Evolutionary conservation across 2,113 vertebrate species (phyloP).

Genomic region (Perca schrenkii): DNA sequence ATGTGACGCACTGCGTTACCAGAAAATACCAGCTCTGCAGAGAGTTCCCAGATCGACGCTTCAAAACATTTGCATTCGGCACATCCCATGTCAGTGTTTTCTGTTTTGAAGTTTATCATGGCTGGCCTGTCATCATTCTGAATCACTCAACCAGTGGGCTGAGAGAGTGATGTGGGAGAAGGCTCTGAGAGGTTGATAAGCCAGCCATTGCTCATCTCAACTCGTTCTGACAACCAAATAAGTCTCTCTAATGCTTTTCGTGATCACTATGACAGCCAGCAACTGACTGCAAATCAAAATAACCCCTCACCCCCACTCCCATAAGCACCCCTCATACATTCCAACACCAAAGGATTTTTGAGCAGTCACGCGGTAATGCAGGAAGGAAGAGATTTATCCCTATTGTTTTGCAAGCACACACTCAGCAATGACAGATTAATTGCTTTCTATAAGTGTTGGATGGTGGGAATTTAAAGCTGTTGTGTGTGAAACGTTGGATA

Average conservation of each 20-base stretch:
- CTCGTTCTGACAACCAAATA: conserved; percentile 33
- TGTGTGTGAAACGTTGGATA: neutral
- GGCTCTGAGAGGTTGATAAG: conserved; percentile 10
- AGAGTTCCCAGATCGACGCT: neutral
- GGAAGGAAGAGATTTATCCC: conserved; percentile 31
- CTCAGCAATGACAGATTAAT: conserved; percentile 35
- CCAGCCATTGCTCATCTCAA: conserved; percentile 12
- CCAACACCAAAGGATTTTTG: conserved; percentile 27
- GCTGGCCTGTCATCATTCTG: conserved; percentile 12
- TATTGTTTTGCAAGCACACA: conserved; percentile 25
- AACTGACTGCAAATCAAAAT: conserved; percentile 43
- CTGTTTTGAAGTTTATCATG: neutral
- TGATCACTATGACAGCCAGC: conserved; percentile 51
- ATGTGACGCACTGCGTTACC: too few species aligned
- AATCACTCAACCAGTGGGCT: conserved; percentile 1
- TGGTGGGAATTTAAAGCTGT: conserved; percentile 15
- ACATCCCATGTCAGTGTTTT: neutral
- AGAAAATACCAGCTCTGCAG: neutral
- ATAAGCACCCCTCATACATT: conserved; percentile 12
- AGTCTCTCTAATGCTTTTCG: conserved; percentile 14
- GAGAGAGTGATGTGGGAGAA: conserved; percentile 9
- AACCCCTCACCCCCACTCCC: neutral
- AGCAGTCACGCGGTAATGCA: conserved; percentile 38
- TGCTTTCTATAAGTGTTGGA: conserved; percentile 3
- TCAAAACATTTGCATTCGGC: neutral